Percentiles rank a stretch among this genome's conserved stretches.
These are phyloP conservation scores for Macrotis lagotis DNA, from an alignment of 2,113 vertebrate genomes.

Conservation along the genomic window DNA sequence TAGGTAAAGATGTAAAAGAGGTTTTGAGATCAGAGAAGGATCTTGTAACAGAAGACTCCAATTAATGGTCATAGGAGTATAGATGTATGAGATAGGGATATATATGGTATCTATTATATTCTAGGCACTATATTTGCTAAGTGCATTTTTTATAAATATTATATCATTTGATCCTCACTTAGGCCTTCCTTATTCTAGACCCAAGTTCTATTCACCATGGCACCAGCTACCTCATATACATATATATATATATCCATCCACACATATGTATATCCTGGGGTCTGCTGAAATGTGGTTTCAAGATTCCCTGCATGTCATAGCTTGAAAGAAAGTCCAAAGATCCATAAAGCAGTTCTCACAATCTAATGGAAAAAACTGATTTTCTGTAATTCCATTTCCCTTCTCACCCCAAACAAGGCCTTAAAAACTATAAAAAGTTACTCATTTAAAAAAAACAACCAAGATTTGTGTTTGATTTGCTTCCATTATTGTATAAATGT, in stretches of 20 bases:
- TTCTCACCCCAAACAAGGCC: slow-evolving; percentile 15
- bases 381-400: slow-evolving; percentile 51
- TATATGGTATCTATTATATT: background rate
- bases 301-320: background rate
- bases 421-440: slow-evolving; percentile 25
- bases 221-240: background rate
- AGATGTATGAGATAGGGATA: background rate
- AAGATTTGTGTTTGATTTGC: slow-evolving; percentile 22
- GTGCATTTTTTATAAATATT: background rate
- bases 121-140: background rate
- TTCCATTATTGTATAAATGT: slow-evolving; percentile 13
- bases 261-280: slow-evolving; percentile 4
- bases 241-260: background rate
- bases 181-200: background rate
- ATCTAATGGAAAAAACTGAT: slow-evolving; percentile 20
- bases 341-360: slow-evolving; percentile 20
- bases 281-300: slow-evolving; percentile 38
- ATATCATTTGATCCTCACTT: background rate
- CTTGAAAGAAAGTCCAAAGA: slow-evolving; percentile 41
- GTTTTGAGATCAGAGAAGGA: background rate
- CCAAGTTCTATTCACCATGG: background rate
- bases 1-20: background rate
- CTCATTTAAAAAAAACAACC: slow-evolving; percentile 38
- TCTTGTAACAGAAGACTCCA: background rate
- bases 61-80: background rate